A percentile compares a stretch with the other conserved stretches of the same genome.
phyloP scores from a whole-genome alignment of 2,797 vertebrate genomes.

The Hyperoplus immaculatus region DNA sequence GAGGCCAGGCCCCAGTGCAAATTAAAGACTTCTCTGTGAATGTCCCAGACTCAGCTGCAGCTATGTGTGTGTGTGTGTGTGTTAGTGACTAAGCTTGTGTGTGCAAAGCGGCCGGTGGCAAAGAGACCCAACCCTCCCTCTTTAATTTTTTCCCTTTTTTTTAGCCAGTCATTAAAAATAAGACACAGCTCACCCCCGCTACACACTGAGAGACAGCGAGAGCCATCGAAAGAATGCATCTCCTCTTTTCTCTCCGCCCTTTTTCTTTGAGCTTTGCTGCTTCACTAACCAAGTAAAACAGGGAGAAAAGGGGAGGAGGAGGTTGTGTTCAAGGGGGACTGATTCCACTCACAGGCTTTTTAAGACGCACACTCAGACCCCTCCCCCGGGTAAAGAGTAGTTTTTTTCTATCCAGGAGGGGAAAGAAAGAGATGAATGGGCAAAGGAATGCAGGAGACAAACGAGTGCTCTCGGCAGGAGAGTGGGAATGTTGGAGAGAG shows the following conservation, averaged over 20 bases:
- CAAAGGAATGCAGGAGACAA: slow-evolving; percentile 85
- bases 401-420: slow-evolving; percentile 67
- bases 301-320: slow-evolving; percentile 41
- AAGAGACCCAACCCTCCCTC: slow-evolving; percentile 64
- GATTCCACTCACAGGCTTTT: slow-evolving; percentile 69
- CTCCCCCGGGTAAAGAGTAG: slow-evolving; percentile 70
- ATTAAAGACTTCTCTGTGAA: slow-evolving; percentile 86
- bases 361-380: slow-evolving; percentile 62
- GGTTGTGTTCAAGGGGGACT: slow-evolving; percentile 62
- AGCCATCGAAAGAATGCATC: slow-evolving; percentile 78
- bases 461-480: slow-evolving; percentile 84
- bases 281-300: slow-evolving; percentile 84
- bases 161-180: slow-evolving; percentile 83
- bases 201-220: slow-evolving; percentile 75
- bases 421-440: slow-evolving; percentile 82
- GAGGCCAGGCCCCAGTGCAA: slow-evolving; percentile 81
- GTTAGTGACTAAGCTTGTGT: slow-evolving; percentile 61
- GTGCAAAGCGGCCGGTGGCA: slow-evolving; percentile 43
- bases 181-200: slow-evolving; percentile 72
- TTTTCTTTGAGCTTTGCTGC: slow-evolving; percentile 81
- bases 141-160: slow-evolving; percentile 32
- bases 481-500: slow-evolving; percentile 81
- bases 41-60: slow-evolving; percentile 80
- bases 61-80: slow-evolving; percentile 55
- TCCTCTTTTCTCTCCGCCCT: slow-evolving; percentile 68